phyloP scores from a whole-genome alignment of 30 jellyfish, hydroid and myxozoan genomes.

The Nemopilema nomurai region DNA sequence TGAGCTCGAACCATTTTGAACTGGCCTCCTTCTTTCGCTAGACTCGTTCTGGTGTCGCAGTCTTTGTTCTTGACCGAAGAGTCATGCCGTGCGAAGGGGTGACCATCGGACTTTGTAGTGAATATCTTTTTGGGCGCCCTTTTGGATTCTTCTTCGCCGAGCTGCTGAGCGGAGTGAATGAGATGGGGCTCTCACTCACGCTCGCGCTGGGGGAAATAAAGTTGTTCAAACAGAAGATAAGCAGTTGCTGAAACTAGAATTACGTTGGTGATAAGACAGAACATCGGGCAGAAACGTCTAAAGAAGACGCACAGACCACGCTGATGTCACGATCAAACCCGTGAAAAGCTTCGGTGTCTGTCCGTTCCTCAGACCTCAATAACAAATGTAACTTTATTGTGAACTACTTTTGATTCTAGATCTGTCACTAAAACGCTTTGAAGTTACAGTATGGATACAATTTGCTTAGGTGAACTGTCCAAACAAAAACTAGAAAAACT shows the following conservation, averaged over 20 bases:
- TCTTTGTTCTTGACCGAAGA: conserved; percentile 50
- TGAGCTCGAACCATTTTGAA: background rate
- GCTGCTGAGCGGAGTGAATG: conserved; percentile 38
- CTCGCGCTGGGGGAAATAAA: conserved; percentile 17
- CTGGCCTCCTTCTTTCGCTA: background rate
- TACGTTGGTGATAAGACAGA: no score
- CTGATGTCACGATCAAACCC: no score
- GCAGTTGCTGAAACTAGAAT: background rate
- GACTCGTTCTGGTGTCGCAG: conserved; percentile 28
- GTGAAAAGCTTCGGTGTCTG: no score
- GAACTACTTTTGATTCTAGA: no score
- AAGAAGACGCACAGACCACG: no score
- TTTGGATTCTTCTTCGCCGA: conserved; percentile 15
- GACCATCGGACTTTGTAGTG: conserved; percentile 57
- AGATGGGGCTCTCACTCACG: conserved; percentile 70
- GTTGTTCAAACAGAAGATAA: background rate
- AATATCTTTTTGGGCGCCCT: conserved; percentile 20
- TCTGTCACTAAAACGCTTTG: no score
- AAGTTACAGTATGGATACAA: no score
- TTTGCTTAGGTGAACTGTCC: no score
- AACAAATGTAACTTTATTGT: no score
- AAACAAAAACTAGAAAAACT: no score
- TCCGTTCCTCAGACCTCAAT: no score
- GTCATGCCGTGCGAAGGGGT: conserved; percentile 46
- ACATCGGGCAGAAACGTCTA: no score